A percentile compares a stretch with the other conserved stretches of the same genome.
Evolutionary conservation across 1,140 invertebrate species (phyloP).

Genomic region (Prorops nasuta): DNA sequence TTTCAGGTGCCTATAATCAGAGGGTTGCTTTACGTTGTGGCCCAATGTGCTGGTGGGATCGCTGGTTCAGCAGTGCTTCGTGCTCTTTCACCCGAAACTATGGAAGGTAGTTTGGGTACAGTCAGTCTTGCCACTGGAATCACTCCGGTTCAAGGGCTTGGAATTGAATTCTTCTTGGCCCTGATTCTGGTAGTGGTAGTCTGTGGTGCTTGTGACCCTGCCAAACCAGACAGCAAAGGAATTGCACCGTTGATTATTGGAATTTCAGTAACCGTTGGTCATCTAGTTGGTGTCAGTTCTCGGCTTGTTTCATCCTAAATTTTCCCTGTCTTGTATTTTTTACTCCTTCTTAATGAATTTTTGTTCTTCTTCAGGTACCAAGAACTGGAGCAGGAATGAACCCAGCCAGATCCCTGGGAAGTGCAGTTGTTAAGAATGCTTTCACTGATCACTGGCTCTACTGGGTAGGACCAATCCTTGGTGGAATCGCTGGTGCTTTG

Average conservation of each 20-base stretch:
- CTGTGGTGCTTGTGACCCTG: slow-evolving; percentile 78
- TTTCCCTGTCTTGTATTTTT: not conserved
- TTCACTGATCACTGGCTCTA: slow-evolving; percentile 87
- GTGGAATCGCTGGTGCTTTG: slow-evolving; percentile 74
- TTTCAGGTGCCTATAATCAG: slow-evolving; percentile 65
- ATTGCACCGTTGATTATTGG: slow-evolving; percentile 88
- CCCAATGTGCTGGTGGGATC: slow-evolving; percentile 81
- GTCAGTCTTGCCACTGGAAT: slow-evolving; percentile 66
- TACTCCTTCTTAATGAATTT: not conserved
- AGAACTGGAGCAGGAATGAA: slow-evolving; percentile 90
- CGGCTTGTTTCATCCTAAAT: not conserved
- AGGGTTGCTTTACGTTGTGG: slow-evolving; percentile 77
- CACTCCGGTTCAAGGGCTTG: slow-evolving; percentile 74
- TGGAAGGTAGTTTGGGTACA: slow-evolving; percentile 51
- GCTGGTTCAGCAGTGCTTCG: slow-evolving; percentile 74
- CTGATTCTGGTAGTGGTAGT: slow-evolving; percentile 86
- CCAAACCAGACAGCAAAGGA: slow-evolving; percentile 71
- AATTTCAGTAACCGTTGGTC: slow-evolving; percentile 81
- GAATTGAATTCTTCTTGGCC: slow-evolving; percentile 87
- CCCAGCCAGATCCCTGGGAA: slow-evolving; percentile 82
- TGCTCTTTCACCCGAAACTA: slow-evolving; percentile 42
- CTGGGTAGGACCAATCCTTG: slow-evolving; percentile 82
- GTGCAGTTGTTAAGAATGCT: slow-evolving; percentile 71
- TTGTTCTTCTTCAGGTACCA: slow-evolving; percentile 60
- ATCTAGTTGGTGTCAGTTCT: slow-evolving; percentile 75